Conservation (phyloP, 2,888 invertebrate species). For the Trypoxylon attenuatum region DNA sequence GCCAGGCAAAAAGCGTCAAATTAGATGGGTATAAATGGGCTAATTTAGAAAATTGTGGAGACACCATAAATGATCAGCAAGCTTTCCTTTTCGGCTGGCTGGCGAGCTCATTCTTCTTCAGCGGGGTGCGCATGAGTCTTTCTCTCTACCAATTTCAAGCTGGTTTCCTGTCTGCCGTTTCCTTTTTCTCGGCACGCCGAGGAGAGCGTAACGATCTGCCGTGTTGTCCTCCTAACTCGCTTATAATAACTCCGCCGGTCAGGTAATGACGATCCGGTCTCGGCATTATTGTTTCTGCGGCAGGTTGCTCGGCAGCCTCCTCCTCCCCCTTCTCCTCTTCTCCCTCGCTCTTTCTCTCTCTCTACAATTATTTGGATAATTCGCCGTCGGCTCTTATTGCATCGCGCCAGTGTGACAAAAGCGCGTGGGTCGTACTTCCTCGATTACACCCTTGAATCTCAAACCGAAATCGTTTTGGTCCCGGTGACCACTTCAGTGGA, state of each 20-base stretch:
- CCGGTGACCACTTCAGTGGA: background rate
- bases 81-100: constrained; percentile 9
- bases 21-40: constrained; percentile 12
- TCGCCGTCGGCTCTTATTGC: constrained; percentile 40
- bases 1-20: background rate
- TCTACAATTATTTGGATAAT: constrained; percentile 66
- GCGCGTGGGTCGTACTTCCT: background rate
- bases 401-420: constrained; percentile 38
- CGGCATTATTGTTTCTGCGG: constrained; percentile 65
- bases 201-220: constrained; percentile 42
- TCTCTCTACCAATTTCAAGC: constrained; percentile 37
- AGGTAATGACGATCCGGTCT: constrained; percentile 62
- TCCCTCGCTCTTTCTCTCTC: too few relatives aligned
- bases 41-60: constrained; percentile 14
- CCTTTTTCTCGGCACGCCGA: constrained; percentile 28
- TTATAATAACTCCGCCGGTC: constrained; percentile 64
- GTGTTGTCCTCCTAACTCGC: constrained; percentile 60
- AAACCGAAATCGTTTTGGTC: constrained; percentile 6
- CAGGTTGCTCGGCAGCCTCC: constrained; percentile 48
- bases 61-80: constrained; percentile 9
- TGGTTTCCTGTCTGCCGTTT: constrained; percentile 38
- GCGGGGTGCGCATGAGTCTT: background rate
- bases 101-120: too few relatives aligned
- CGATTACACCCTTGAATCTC: constrained; percentile 13
- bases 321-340: constrained; percentile 27